Percentiles rank a stretch among this genome's conserved stretches.
Conservation (phyloP, 1,140 invertebrate species). For the Metaphire vulgaris region DNA sequence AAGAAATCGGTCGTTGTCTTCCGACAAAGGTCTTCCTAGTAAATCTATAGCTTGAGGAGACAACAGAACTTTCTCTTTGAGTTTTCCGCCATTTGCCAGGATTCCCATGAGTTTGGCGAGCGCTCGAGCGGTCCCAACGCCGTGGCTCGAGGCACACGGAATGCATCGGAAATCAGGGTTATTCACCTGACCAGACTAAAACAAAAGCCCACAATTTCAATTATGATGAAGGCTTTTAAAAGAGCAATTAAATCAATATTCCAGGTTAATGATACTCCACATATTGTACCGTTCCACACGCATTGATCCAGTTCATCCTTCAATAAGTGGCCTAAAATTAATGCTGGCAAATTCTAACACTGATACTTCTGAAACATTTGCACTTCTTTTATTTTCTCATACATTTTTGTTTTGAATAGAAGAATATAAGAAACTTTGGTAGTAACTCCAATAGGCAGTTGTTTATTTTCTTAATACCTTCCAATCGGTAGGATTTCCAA, state of each 20-base stretch:
- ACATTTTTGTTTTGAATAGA: no score
- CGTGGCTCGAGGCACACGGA: constrained; percentile 30
- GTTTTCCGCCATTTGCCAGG: constrained; percentile 33
- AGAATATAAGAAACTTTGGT: no score
- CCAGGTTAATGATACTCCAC: constrained; percentile 11
- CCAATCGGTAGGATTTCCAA: constrained; percentile 1
- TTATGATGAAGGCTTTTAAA: background rate
- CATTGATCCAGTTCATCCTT: background rate
- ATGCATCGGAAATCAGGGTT: constrained; percentile 10
- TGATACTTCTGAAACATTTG: no score
- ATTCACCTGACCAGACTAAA: background rate
- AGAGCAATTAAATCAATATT: background rate
- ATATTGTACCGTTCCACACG: background rate
- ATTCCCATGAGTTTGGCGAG: constrained; percentile 41
- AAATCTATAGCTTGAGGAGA: background rate
- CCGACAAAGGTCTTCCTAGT: constrained; percentile 4
- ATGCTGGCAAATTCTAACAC: no score
- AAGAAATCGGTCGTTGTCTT: background rate
- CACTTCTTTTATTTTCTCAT: no score
- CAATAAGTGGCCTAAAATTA: no score
- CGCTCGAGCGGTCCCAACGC: constrained; percentile 43
- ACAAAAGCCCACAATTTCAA: constrained; percentile 1
- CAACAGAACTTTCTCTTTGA: constrained; percentile 7
- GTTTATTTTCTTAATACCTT: no score
- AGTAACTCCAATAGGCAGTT: no score